Evolutionary conservation across 1,140 invertebrate genomes (phyloP), one percentile per base, ranked within the genome.

Genomic region (Dreissena polymorpha): DNA sequence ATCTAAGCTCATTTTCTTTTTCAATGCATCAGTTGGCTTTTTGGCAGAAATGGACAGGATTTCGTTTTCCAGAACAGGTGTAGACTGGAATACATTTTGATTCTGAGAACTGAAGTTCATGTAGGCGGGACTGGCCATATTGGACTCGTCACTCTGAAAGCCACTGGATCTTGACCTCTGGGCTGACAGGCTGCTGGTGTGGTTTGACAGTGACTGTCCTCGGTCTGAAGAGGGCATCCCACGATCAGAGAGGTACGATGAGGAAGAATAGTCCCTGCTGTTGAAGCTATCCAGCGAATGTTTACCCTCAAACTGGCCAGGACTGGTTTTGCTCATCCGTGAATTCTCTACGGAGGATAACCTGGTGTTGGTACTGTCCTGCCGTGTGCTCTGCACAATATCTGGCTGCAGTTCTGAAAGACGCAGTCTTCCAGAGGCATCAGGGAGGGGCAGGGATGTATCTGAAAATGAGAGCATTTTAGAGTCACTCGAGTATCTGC

Each of bases 71-170:
- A 80, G 68, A 39, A 80, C 12, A 29, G 78, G 78, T 60, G 67
- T 80, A 10, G 69, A 80, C 10, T 80, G 68, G 25, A 70, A 70
- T 65, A 67, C n/a, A 21, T 55, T 67, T 39, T 50, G 49, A 77
- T 53, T 51, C 65, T 57, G 53, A 10, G 29, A 10, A 75, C 29
- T 39, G 10, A 60, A 72, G 72, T 63, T 23, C 49, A 13, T 53
- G 27, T 72, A 70, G 1, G 53, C n/a, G 50, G 78, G 78, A 64
- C 78, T 80, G 21, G 78, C 50, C 16, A 27, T 29, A 53, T 63
- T 71, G 3, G 78, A 80, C 29, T 80, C 78, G 64, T 80, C 78
- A 72, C 78, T 80, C 39, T 80, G 78, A 53, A 80, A 80, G 50
- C 78, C 78, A 72, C 78, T 80, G 49, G 78, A 80, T 53, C 67